phyloP scores from a whole-genome alignment of 2,888 invertebrate genomes.

The Oscheius sp. region DNA sequence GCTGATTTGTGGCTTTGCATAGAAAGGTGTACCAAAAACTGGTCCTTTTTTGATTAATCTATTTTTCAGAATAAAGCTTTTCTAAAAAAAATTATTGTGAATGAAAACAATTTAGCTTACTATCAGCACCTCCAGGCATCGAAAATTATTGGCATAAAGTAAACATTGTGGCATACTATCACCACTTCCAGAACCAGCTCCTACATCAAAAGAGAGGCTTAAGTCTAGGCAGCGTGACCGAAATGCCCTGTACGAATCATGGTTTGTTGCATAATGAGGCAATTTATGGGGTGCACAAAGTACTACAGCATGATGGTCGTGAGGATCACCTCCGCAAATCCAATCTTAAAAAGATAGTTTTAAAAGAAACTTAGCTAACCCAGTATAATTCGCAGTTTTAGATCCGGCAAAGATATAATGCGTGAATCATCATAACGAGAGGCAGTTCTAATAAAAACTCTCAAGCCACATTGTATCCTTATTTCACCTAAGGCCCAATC shows the following conservation, averaged over 20 bases:
- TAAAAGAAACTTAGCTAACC: neutral
- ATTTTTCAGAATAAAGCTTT: conserved; percentile 83
- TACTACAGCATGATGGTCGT: conserved; percentile 93
- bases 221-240: conserved; percentile 86
- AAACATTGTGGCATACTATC: conserved; percentile 61
- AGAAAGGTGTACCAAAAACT: conserved; percentile 84
- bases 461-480: conserved; percentile 85
- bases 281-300: conserved; percentile 94
- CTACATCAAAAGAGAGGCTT: conserved; percentile 80
- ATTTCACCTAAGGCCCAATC: conserved; percentile 90
- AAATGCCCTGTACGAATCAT: conserved; percentile 94
- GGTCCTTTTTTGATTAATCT: conserved; percentile 90
- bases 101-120: conserved; percentile 71
- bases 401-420: conserved; percentile 43
- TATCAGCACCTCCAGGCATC: conserved; percentile 77
- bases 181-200: conserved; percentile 39
- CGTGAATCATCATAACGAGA: conserved; percentile 96
- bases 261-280: conserved; percentile 81
- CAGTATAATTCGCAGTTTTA: conserved; percentile 38
- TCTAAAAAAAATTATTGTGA: conserved; percentile 65
- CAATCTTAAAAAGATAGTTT: conserved; percentile 46
- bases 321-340: conserved; percentile 86
- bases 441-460: conserved; percentile 93
- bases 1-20: conserved; percentile 88
- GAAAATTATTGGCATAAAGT: conserved; percentile 69